Conservation (phyloP, 1,140 invertebrate species). For the Listronotus oregonensis region DNA sequence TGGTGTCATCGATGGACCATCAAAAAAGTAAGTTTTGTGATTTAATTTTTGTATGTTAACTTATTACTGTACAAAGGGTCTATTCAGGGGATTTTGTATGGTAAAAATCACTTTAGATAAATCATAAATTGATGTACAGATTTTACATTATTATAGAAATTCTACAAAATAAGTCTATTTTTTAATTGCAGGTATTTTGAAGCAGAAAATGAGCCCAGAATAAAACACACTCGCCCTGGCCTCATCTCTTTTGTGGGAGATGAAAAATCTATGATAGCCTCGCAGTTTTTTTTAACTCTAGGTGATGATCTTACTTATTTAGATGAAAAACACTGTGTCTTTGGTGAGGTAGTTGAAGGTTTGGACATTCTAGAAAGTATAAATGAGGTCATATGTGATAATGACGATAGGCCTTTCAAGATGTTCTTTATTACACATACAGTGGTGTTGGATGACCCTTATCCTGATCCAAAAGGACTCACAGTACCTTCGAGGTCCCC, state of each 20-base stretch:
- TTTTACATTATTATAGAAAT: too few relatives aligned
- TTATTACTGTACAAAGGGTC: background rate
- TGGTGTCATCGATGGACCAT: constrained; percentile 80
- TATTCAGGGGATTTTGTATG: background rate
- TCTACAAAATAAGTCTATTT: constrained; percentile 5
- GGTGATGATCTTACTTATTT: constrained; percentile 87
- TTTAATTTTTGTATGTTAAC: constrained; percentile 3
- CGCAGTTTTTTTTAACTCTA: constrained; percentile 97
- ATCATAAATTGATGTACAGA: too few relatives aligned
- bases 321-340: constrained; percentile 93
- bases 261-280: constrained; percentile 90
- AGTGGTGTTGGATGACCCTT: constrained; percentile 95
- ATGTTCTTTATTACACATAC: constrained; percentile 98
- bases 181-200: constrained; percentile 74
- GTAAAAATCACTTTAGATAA: too few relatives aligned
- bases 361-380: constrained; percentile 80
- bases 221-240: constrained; percentile 87
- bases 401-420: constrained; percentile 91
- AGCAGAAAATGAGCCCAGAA: constrained; percentile 86
- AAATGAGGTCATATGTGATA: constrained; percentile 94
- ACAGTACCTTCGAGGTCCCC: constrained; percentile 83
- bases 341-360: constrained; percentile 95
- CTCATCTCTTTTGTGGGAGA: constrained; percentile 90
- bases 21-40: constrained; percentile 64
- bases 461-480: constrained; percentile 82